Evolutionary conservation across 2,113 vertebrate genomes (phyloP), one percentile per base, ranked within the genome.

Genomic region (Poicephalus gulielmi): DNA sequence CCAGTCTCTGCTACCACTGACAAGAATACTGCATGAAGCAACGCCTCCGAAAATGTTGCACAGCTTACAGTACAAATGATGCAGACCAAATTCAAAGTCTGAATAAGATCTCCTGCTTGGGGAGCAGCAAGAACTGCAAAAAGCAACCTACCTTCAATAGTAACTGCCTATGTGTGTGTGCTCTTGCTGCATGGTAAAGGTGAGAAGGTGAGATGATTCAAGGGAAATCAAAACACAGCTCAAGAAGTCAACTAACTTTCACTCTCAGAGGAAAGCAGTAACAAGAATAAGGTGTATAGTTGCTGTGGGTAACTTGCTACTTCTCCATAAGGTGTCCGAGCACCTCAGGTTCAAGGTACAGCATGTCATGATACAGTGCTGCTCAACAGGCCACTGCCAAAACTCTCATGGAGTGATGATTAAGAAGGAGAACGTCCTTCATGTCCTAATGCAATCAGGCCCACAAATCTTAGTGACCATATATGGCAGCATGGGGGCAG

Each of bases 81-180:
- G 23, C 7, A 16, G 18, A 41, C 9, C 10, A 9, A 44, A 30
- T 4, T 8, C 59, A 52, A 69, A 73, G 68, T 17, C 41, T 5
- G 24, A 27, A 46, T 10, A 11, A 74, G 43, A 39, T 39, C 62
- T 75, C 53, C 12, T 8, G 13, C 41, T 3, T 23, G 43, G 13
- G 41, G 19, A 44, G 37, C 68, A 31, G 20, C 59, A 27, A 52
- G 50, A 59, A 27, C 28, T 63, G 52, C 39, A 10, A 59, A 41
- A 3, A 66, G 24, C 33, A 30, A 27, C 7, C 41, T 52, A 17
- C 20, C 55, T 49, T 37, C 23, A 33, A 14, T 11, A 59, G 37
- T 8, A n/a, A 13, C 33, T 31, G 37, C 53, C 44, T 13, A 4
- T 0, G 0, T 2, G 24, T 2, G 24, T 1, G 3, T 43, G 74